Conservation (phyloP, 2,888 invertebrate genomes). For the Cephus pulcher region DNA sequence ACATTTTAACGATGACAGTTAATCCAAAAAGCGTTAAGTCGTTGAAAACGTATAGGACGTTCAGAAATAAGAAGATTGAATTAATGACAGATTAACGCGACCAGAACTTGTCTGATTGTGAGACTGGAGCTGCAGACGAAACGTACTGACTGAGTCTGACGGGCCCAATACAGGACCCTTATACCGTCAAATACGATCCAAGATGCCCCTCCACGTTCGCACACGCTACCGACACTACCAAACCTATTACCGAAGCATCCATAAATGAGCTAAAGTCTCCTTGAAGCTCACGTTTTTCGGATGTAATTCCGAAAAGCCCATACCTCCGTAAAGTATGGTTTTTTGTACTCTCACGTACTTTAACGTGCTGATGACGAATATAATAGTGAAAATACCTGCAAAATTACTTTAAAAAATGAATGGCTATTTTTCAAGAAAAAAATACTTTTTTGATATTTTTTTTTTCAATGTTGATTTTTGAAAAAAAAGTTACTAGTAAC, state of each 20-base stretch:
- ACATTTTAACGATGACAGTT: background rate
- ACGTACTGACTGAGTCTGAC: slow-evolving; percentile 46
- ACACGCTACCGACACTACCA: background rate
- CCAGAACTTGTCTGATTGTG: background rate
- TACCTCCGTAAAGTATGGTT: no score
- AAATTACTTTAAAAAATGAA: no score
- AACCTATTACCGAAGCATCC: background rate
- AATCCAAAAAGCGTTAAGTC: background rate
- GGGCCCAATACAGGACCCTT: slow-evolving; percentile 46
- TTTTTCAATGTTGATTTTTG: no score
- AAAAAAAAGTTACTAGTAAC: no score
- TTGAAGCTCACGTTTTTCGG: background rate
- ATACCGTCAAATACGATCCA: slow-evolving; percentile 46
- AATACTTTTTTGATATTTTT: no score
- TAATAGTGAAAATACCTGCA: no score
- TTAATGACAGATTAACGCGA: background rate
- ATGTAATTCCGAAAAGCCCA: no score
- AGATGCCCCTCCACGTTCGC: slow-evolving; percentile 34
- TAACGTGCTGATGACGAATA: no score
- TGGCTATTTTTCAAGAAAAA: no score
- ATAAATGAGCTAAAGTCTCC: background rate
- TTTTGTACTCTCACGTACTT: no score
- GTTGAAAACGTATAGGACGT: background rate
- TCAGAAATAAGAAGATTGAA: background rate
- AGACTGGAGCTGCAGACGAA: slow-evolving; percentile 35